Evolutionary conservation across 2,888 invertebrate genomes (phyloP), one percentile per base, ranked within the genome.

Genomic region (Anaspis maculata): DNA sequence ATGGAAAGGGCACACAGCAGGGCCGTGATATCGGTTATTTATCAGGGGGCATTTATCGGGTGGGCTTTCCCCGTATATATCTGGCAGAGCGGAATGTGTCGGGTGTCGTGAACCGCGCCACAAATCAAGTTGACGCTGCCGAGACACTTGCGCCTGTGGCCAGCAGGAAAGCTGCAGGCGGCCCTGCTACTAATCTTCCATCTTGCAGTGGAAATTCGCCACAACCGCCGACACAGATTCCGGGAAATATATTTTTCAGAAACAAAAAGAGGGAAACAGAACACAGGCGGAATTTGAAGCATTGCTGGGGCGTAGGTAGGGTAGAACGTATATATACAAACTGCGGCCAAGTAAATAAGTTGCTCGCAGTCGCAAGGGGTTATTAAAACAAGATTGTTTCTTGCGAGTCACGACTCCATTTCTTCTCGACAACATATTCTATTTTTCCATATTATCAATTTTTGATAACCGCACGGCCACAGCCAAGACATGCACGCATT

Each of bases 31-130:
- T 39, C 35, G 32, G 35, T 39, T 41, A 44, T 44, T 42, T 42
- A 44, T 44, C 44, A 38, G 37, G 24, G 33, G 41, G 36, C 41
- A 42, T 44, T 44, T 44, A 44, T 44, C 44, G 44, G 42, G 29
- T 24, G 35, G 34, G 37, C 37, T 40, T 41, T 40, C 34, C 39
- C 40, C 39, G 37, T 41, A 38, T 33, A 33, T 37, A 36, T 30
- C 37, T 37, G 37, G 37, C 22, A 26, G 37, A n/a, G n/a, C 23
- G 45, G 43, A 43, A 43, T 45, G 45, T 45, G 45, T 45, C 41
- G 35, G 43, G 41, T 39, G 41, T 45, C 35, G 42, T 35, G 36
- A 34, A 37, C 36, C 30, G 26, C 31, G 32, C 43, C 35, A 45
- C 45, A 45, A 45, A 45, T 45, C 45, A 45, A 43, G 25, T 41